Evolutionary conservation across 2,113 vertebrate species (phyloP).

Genomic region (Aegithalos caudatus): DNA sequence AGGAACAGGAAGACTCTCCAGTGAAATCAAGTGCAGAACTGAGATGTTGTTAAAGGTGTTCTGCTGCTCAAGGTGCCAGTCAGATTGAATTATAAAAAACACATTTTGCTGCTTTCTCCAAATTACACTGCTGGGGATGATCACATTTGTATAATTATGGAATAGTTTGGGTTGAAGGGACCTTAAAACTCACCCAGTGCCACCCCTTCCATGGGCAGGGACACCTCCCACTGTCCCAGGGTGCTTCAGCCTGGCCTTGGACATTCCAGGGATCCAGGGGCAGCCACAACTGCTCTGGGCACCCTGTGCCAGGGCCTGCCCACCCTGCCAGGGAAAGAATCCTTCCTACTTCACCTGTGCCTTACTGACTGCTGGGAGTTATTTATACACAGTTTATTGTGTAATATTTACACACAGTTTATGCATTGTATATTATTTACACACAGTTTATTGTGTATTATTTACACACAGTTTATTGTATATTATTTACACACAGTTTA

Average conservation of each 20-base stretch:
- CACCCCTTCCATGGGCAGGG: neutral
- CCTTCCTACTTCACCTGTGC: neutral
- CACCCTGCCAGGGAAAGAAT: rapidly evolving
- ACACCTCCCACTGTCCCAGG: neutral
- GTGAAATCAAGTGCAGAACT: neutral
- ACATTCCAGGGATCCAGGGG: neutral
- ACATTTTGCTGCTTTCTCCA: neutral
- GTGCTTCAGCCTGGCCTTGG: neutral
- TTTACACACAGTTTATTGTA: neutral
- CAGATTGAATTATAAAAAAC: neutral
- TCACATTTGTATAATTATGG: neutral
- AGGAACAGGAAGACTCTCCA: neutral
- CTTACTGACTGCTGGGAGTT: neutral
- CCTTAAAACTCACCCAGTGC: neutral
- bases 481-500: neutral
- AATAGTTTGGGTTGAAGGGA: neutral
- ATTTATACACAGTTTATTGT: neutral
- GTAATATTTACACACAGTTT: neutral
- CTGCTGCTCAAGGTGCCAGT: neutral
- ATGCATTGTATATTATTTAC: neutral
- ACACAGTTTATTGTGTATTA: neutral
- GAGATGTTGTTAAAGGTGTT: neutral
- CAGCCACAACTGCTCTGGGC: neutral
- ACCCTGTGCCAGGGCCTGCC: neutral
- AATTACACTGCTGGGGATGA: neutral